phyloP scores from a whole-genome alignment of 2,888 invertebrate species.

The Polydrusus cervinus region DNA sequence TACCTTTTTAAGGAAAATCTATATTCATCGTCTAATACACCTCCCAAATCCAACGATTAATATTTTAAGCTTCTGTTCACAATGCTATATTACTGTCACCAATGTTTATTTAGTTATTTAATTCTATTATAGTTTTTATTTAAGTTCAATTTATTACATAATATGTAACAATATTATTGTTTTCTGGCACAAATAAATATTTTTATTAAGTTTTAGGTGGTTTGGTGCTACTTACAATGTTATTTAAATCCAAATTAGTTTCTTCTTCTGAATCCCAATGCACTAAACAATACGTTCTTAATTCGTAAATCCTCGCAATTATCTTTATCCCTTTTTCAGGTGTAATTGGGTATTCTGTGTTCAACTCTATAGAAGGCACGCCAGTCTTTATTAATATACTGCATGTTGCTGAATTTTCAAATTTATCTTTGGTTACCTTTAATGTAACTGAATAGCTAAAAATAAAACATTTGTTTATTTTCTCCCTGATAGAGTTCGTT shows the following conservation, averaged over 20 bases:
- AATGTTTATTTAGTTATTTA: too few relatives aligned
- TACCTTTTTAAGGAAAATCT: too few relatives aligned
- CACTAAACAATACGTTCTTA: constrained; percentile 44
- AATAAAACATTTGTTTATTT: background rate
- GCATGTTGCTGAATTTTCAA: constrained; percentile 14
- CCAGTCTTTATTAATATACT: background rate
- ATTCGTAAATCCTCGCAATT: constrained; percentile 19
- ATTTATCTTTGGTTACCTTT: background rate
- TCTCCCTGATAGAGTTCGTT: too few relatives aligned
- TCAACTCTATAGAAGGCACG: constrained; percentile 35
- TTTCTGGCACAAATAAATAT: too few relatives aligned
- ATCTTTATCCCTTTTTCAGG: constrained; percentile 32
- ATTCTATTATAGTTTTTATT: too few relatives aligned
- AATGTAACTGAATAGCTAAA: constrained; percentile 32
- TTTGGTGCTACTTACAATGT: constrained; percentile 33
- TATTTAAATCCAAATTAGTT: constrained; percentile 15
- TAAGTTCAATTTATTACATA: too few relatives aligned
- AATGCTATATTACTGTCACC: too few relatives aligned
- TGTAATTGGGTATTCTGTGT: constrained; percentile 24
- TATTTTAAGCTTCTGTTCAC: too few relatives aligned
- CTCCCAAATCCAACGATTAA: too few relatives aligned
- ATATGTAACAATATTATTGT: too few relatives aligned
- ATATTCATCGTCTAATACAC: too few relatives aligned
- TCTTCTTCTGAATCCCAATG: constrained; percentile 24
- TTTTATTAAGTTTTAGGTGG: background rate